Conservation (phyloP, 2,888 invertebrate species). For the Morpho achilles region DNA sequence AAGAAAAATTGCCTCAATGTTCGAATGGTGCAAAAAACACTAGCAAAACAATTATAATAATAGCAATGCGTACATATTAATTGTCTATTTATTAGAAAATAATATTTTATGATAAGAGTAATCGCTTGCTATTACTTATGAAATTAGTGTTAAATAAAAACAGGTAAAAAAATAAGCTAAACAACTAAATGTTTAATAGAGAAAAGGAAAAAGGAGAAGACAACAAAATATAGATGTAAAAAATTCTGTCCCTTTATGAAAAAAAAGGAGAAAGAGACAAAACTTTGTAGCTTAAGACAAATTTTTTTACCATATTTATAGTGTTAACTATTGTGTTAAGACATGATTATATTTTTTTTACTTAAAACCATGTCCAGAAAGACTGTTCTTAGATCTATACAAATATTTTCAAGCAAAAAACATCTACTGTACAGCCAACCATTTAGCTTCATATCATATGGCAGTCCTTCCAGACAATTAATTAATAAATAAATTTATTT, state of each 20-base stretch:
- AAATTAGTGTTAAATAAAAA: slow-evolving; percentile 42
- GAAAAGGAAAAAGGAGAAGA: slow-evolving; percentile 25
- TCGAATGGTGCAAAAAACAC: slow-evolving; percentile 33
- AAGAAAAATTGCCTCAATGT: slow-evolving; percentile 26
- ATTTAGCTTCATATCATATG: slow-evolving; percentile 47
- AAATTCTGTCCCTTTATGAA: slow-evolving; percentile 16
- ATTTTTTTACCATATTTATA: slow-evolving; percentile 55
- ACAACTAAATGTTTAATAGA: slow-evolving; percentile 42
- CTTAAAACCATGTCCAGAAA: slow-evolving; percentile 13
- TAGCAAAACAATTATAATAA: slow-evolving; percentile 31
- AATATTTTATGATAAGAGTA: no score
- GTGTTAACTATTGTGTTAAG: slow-evolving; percentile 56
- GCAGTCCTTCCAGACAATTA: slow-evolving; percentile 37
- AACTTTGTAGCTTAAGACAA: slow-evolving; percentile 53
- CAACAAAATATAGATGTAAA: slow-evolving; percentile 12
- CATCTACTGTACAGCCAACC: slow-evolving; percentile 71
- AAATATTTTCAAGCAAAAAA: slow-evolving; percentile 61
- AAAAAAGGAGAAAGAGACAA: slow-evolving; percentile 38
- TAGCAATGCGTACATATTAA: slow-evolving; percentile 16
- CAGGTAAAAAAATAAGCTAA: slow-evolving; percentile 74
- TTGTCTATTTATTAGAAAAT: no score
- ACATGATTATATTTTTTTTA: slow-evolving; percentile 38
- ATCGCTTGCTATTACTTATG: slow-evolving; percentile 19
- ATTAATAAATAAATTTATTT: no score
- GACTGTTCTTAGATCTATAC: slow-evolving; percentile 42